Base-by-base conservation (phyloP, 1,140 invertebrate species). In the Microplitis mediator region DNA sequence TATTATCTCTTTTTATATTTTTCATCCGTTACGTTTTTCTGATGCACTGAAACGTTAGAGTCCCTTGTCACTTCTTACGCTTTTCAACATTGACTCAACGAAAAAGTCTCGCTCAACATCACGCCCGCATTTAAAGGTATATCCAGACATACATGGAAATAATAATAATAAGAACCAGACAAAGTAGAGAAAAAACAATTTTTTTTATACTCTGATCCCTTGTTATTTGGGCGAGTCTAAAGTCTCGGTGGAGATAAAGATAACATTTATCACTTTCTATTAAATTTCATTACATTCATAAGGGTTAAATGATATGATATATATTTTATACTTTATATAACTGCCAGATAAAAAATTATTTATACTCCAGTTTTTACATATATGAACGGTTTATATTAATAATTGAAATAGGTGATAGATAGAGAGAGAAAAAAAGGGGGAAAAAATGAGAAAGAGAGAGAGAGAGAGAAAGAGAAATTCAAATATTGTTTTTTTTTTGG, bases 261-360 rank as follows among this genome's bases (percentile, higher is more conserved):
- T 72, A 72, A 66, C 71, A 72, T 72, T 72, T 72, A 72, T 72
- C 71, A 72, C 71, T 67, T 72, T 72, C 56, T 52, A 35, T 45
- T 23, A 61, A 72, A 72, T 72, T 64, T 56, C 64, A 35, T 65
- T 14, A 54, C 63, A 67, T 9, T 39, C 11, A n/a, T 11, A 16
- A 45, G 54, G 35, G 61, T 72, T 67, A 67, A 54, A 65, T 67
- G 36, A 67, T 58, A 50, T 58, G 62, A 71, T 71, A 71, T 32
- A 64, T 72, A 45, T 11, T 45, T 5, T 45, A 8, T 45, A 45
- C 51, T 51, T 66, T 4, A 36, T 0, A 35, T 13, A 72, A 23
- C 31, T 16, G 16, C 52, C 45, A 67, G 32, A 62, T 60, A 72
- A 66, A 64, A n/a, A 45, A 4, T 66, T 54, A 67, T 16, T 67